Percentiles rank a stretch among this genome's conserved stretches.
Evolutionary conservation across 2,888 invertebrate genomes (phyloP).

Genomic region (Miltochrista miniata): DNA sequence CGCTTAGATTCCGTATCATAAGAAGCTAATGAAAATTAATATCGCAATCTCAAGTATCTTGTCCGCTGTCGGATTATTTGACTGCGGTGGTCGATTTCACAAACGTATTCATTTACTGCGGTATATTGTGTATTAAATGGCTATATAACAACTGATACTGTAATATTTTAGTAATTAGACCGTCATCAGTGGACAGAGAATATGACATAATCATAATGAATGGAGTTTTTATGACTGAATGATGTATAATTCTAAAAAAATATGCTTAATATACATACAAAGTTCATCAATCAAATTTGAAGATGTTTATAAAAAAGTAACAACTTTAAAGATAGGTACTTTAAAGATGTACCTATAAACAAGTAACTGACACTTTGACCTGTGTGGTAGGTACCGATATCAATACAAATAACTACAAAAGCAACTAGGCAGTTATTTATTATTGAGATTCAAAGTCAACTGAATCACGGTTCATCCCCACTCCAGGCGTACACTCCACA

Average conservation of each 20-base stretch:
- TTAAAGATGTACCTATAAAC: not conserved
- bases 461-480: conserved; percentile 21
- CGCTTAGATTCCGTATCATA: conserved; percentile 55
- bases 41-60: conserved; percentile 64
- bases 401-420: not conserved
- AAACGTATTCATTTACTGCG: conserved; percentile 28
- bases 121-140: too few relatives aligned
- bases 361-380: conserved; percentile 2
- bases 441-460: conserved; percentile 24
- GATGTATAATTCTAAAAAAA: too few relatives aligned
- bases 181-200: too few relatives aligned
- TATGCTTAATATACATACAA: too few relatives aligned
- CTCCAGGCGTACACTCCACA: not conserved
- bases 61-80: conserved; percentile 32
- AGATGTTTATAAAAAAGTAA: not conserved
- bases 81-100: conserved; percentile 37
- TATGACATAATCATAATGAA: too few relatives aligned
- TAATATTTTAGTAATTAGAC: too few relatives aligned
- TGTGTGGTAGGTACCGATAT: not conserved
- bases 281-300: not conserved
- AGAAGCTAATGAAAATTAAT: conserved; percentile 63
- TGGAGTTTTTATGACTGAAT: too few relatives aligned
- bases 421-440: not conserved
- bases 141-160: too few relatives aligned
- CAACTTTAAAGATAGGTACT: too few relatives aligned